Conservation (phyloP, 2,888 invertebrate genomes). For the Bugulina stolonifera region DNA sequence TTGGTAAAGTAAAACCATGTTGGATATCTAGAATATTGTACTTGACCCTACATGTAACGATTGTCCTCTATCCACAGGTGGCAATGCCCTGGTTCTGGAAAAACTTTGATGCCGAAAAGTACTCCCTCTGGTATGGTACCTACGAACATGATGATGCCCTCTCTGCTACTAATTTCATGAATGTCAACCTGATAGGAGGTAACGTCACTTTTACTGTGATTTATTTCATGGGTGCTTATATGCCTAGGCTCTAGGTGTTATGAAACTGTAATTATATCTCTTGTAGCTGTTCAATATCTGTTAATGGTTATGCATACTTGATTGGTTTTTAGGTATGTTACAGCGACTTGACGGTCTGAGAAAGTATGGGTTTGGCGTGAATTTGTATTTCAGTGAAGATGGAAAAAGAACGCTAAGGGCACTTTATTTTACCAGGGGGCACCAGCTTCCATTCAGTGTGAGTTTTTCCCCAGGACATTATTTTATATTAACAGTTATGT, state of each 20-base stretch:
- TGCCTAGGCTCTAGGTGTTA: background rate
- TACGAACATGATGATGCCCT: conserved; percentile 93
- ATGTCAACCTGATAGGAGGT: conserved; percentile 92
- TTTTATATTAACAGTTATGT: too few relatives aligned
- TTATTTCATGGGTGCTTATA: background rate
- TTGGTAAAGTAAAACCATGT: too few relatives aligned
- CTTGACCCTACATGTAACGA: too few relatives aligned
- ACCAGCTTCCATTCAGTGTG: conserved; percentile 79
- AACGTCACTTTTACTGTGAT: conserved; percentile 33
- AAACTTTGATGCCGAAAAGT: conserved; percentile 90
- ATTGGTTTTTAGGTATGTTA: conserved; percentile 72
- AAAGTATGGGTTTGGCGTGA: conserved; percentile 89
- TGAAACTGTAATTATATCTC: background rate
- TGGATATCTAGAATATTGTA: too few relatives aligned
- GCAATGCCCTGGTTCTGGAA: conserved; percentile 98
- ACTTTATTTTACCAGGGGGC: conserved; percentile 96
- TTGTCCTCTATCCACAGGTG: too few relatives aligned
- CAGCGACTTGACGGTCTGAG: conserved; percentile 97
- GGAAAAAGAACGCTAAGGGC: conserved; percentile 89
- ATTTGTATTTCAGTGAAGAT: conserved; percentile 77
- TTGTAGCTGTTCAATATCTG: conserved; percentile 1
- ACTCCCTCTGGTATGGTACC: conserved; percentile 94
- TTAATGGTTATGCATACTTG: conserved; percentile 24
- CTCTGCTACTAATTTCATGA: conserved; percentile 82
- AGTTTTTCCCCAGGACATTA: too few relatives aligned